These are phyloP conservation scores for Melanostigma gelatinosum DNA, from an alignment of 2,113 vertebrate species.

Conservation along the genomic window DNA sequence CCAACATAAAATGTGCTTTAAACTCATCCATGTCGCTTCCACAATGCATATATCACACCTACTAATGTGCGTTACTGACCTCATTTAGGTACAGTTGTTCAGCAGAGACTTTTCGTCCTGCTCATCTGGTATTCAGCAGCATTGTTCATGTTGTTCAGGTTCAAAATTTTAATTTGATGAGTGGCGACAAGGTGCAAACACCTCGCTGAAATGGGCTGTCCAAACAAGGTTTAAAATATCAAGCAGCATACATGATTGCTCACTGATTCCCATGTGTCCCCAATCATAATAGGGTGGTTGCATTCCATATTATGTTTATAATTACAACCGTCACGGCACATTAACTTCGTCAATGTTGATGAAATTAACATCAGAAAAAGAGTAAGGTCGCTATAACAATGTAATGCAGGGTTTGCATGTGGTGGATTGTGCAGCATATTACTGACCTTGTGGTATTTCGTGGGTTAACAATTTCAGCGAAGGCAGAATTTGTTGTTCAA, in stretches of 20 bases:
- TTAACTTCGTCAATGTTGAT: slow-evolving; percentile 74
- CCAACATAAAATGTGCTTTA: slow-evolving; percentile 13
- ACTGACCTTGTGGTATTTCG: slow-evolving; percentile 17
- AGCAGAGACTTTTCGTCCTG: not conserved
- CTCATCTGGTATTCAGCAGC: slow-evolving; percentile 56
- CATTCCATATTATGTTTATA: slow-evolving; percentile 76
- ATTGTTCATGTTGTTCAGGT: slow-evolving; percentile 57
- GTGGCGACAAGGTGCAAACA: slow-evolving; percentile 63
- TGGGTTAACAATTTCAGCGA: slow-evolving; percentile 6
- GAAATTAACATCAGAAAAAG: slow-evolving; percentile 71
- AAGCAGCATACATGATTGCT: slow-evolving; percentile 69
- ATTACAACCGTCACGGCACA: slow-evolving; percentile 76
- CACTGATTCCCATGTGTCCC: slow-evolving; percentile 66
- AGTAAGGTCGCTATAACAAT: slow-evolving; percentile 45
- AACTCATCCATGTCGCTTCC: not conserved
- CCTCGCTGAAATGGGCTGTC: slow-evolving; percentile 59
- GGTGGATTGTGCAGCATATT: slow-evolving; percentile 19
- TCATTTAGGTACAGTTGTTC: slow-evolving; percentile 14
- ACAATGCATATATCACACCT: not conserved
- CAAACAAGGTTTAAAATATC: slow-evolving; percentile 73
- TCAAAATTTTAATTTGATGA: slow-evolving; percentile 68
- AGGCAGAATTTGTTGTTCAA: slow-evolving; percentile 38
- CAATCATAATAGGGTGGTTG: slow-evolving; percentile 69
- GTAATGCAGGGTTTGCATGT: slow-evolving; percentile 20
- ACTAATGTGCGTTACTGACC: slow-evolving; percentile 1